Base-by-base conservation (phyloP, 2,113 vertebrate genomes). In the Bos indicus region DNA sequence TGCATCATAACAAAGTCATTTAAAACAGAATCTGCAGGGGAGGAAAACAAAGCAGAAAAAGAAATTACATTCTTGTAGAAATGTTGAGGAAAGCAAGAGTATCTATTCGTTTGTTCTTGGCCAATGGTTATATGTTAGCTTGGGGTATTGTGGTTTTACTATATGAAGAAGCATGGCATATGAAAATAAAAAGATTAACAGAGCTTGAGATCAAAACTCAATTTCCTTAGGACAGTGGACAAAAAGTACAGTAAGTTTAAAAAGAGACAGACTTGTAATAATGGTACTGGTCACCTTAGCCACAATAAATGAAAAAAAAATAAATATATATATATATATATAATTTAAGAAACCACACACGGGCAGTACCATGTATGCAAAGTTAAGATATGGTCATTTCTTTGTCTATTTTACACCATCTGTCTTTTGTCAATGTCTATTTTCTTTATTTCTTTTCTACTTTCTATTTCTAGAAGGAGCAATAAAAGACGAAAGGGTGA, bases 1-100 rank as follows among this genome's bases (percentile, higher is more conserved):
- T 99, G 99, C 99, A 99, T 99, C 99, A 99, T 99, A 97, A 99
- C 98, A 98, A 99, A 99, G 98, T 99, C 99, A 97, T 99, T 99
- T 98, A 99, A 98, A 94, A 99, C 98, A 15, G 99, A 99, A 98
- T 99, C 99, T 99, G 99, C 94, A 98, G 96, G 91, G 95, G 95
- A 67, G 97, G 95, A 77, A 97, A 96, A 98, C 51, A 95, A 96
- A 98, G 78, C 11, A 97, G 56, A 92, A 93, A 85, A 77, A 48
- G 64, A 93, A 94, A 43, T 98, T 82, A 98, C 96, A 6, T 60
- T 82, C n/a, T 23, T 92, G 48, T 19, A 96, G 90, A 96, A 25
- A 86, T 52, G 43, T 81, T 80, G 8, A 54, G 17, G 40, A 94
- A 95, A 81, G 95, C 23, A 94, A 95, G 14, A 40, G 30, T 54